phyloP scores from a whole-genome alignment of 2,888 invertebrate genomes.

The Conops quadrifasciatus region DNA sequence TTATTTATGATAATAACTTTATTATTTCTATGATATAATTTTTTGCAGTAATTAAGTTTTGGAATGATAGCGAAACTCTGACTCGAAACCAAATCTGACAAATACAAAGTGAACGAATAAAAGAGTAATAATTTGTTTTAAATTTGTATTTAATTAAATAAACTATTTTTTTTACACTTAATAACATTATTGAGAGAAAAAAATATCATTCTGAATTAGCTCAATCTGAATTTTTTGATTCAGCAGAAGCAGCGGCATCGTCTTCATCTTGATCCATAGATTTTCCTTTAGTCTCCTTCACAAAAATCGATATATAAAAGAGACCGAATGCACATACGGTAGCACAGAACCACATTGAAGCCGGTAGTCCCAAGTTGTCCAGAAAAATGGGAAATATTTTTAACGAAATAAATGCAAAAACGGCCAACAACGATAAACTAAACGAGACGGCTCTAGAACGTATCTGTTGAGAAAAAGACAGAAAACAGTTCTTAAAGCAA shows the following conservation, averaged over 20 bases:
- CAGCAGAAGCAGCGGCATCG: background rate
- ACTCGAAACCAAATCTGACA: too few relatives aligned
- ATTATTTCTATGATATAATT: too few relatives aligned
- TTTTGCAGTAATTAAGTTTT: too few relatives aligned
- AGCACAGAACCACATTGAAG: constrained; percentile 60
- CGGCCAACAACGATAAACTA: constrained; percentile 52
- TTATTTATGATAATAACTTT: too few relatives aligned
- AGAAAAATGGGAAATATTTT: constrained; percentile 58
- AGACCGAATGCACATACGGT: constrained; percentile 51
- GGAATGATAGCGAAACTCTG: too few relatives aligned
- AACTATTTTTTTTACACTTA: too few relatives aligned
- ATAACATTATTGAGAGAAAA: too few relatives aligned
- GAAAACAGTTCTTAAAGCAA: background rate
- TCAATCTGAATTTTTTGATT: too few relatives aligned
- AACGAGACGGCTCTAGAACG: constrained; percentile 55
- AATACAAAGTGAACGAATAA: too few relatives aligned
- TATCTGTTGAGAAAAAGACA: constrained; percentile 40
- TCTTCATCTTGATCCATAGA: constrained; percentile 46
- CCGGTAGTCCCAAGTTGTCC: constrained; percentile 51
- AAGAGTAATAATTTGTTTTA: background rate
- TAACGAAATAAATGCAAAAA: constrained; percentile 51
- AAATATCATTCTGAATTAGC: too few relatives aligned
- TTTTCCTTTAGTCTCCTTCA: constrained; percentile 62
- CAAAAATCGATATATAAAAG: constrained; percentile 54
- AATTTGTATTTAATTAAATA: too few relatives aligned